Percentiles rank a stretch among this genome's conserved stretches.
These are phyloP conservation scores for Neelides sp. DNA, from an alignment of 1,140 invertebrate genomes.

Conservation along the genomic window DNA sequence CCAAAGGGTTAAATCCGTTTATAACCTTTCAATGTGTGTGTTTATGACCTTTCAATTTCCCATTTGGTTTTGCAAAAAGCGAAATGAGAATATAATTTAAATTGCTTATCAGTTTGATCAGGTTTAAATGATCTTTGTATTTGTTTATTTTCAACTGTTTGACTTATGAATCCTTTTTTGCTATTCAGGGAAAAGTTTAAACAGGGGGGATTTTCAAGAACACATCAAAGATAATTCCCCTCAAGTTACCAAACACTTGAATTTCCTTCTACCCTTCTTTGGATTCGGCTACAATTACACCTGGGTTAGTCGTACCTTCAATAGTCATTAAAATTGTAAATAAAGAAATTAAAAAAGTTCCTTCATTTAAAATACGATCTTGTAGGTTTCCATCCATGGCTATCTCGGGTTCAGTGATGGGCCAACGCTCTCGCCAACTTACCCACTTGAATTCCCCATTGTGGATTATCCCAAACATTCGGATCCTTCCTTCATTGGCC, in stretches of 20 bases:
- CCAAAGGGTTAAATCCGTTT: too few species aligned
- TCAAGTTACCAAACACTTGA: conserved; percentile 74
- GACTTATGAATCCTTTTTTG: too few species aligned
- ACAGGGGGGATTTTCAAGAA: conserved; percentile 61
- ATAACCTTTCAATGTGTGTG: too few species aligned
- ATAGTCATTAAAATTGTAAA: too few species aligned
- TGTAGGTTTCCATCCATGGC: conserved; percentile 67
- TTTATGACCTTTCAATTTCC: too few species aligned
- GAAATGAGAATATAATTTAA: too few species aligned
- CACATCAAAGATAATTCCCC: conserved; percentile 66
- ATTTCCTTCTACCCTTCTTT: conserved; percentile 81
- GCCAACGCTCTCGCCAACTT: conserved; percentile 60
- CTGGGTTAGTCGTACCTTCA: conserved; percentile 46
- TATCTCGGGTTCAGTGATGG: conserved; percentile 82
- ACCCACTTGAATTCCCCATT: conserved; percentile 68
- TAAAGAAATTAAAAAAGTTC: not conserved
- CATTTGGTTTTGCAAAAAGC: too few species aligned
- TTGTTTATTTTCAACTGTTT: too few species aligned
- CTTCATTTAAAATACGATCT: conserved; percentile 16
- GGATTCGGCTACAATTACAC: conserved; percentile 87
- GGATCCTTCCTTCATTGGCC: conserved; percentile 82
- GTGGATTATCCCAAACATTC: conserved; percentile 68
- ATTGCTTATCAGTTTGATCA: too few species aligned
- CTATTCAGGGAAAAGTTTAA: too few species aligned
- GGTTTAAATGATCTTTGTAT: too few species aligned